Evolutionary conservation across 2,888 invertebrate genomes (phyloP), one percentile per base, ranked within the genome.

Genomic region (Cataglyphis albicans): DNA sequence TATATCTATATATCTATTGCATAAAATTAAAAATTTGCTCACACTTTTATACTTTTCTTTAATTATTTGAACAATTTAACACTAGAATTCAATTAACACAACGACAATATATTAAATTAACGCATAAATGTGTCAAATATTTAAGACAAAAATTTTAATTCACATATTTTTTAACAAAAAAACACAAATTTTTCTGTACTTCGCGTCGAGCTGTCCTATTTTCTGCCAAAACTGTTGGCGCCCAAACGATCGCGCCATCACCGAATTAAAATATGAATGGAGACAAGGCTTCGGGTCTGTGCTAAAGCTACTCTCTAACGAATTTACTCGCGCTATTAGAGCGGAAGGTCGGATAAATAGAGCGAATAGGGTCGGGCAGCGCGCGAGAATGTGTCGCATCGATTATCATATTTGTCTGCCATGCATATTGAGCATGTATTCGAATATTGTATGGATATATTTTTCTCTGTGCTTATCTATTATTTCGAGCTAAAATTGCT

Each of bases 291-390:
- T 76, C 57, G 12, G 44, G 73, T 67, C 25, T 7, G n/a, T 67
- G 55, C 18, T 41, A 78, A 84, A 75, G 72, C 59, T 82, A 32
- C n/a, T 32, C 25, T 6, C 25, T 3, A 59, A 32, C 41, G 29
- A 80, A 82, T 55, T 82, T 67, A 59, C 15, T 82, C 12, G 48
- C 21, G 52, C 48, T 80, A 41, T 25, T 32, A 41, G 59, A 80
- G 41, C 75, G 55, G 68, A 76, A 76, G 38, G 15, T 68, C 10
- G 29, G 57, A 76, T 41, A 76, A 12, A 67, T 67, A 15, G 52
- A 55, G 15, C 35, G 59, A 73, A 59, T 44, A 59, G 25, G 48
- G 1, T 70, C 78, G 29, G 2, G n/a, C 48, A 48, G 7, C 18
- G 18, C 18, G 25, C 41, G 41, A 41, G 12, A 44, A 44, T 29